Evolutionary conservation across 30 jellyfish, hydroid and myxozoan genomes (phyloP), one percentile per base, ranked within the genome.

Genomic region (Pelagia noctiluca): DNA sequence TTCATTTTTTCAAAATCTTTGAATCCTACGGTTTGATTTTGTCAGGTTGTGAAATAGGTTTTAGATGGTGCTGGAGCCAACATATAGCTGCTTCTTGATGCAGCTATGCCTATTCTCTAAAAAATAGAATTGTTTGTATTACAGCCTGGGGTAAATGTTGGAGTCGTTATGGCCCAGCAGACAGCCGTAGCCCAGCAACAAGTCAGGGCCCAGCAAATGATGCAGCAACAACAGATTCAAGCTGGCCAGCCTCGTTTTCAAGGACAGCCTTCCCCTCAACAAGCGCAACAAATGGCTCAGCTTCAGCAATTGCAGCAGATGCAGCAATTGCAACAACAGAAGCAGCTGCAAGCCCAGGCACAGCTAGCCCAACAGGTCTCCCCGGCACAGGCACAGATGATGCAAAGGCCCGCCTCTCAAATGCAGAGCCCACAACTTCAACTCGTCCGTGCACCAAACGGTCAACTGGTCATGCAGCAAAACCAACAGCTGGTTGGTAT

Each of bases 301-400:
- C 68, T 3, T 8, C 12, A 3, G 26, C 68, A 52, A 52, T 3
- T 52, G 26, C 68, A 52, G 21, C 68, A 52, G 68, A 52, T 10
- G 21, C 68, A 52, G 21, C 21, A n/a, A n/a, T n/a, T n/a, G n/a
- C n/a, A n/a, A n/a, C n/a, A 52, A 52, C 68, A 52, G 68, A 52
- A 52, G 21, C 68, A 52, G 21, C 21, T 52, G 26, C 68, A 52
- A 52, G 68, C 68, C 28, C 68, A 52, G 21, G 68, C 28, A 52
- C 57, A 42, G 57, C 16, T 42, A 5, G 8, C 57, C 16, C 57
- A 42, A 16, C 12, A 52, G 12, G 68, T 30, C 12, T 25, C 26
- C 26, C 30, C 68, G 16, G 68, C 68, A 3, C 12, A 52, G 12
- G 68, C 68, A 8, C 57, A 42, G 57, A 52, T 52, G 68, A 8